Evolutionary conservation across 2,113 vertebrate species (phyloP), one percentile per base, ranked within the genome.

Genomic region (Miniopterus natalensis): DNA sequence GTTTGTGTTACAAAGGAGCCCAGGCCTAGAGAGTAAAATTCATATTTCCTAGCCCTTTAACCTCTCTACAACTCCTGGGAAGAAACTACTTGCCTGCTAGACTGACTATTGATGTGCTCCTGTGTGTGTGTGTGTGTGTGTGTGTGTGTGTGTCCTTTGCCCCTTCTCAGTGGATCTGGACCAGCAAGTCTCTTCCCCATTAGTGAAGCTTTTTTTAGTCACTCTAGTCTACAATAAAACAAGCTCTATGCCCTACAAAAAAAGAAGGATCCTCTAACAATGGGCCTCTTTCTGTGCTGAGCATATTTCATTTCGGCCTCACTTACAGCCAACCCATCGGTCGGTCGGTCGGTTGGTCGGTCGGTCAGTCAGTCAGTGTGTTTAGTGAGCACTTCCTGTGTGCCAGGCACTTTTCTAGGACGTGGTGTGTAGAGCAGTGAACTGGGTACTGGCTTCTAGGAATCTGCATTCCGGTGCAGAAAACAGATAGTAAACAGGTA

Each of bases 31-130:
- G 13, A 73, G 66, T 85, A 27, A 36, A 36, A 91, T 57, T 74
- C 20, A 17, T 3, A 59, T 92, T 65, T 59, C 45, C 11, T 49
- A 87, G 57, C 9, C 51, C 47, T 78, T 63, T 81, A 53, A 27
- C 63, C 36, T 95, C 6, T 74, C 4, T 78, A 15, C 27, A 40
- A 11, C 2, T 68, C 13, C 31, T 59, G 45, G 27, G 70, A 49
- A 15, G 73, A 85, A 86, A 81, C 45, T 61, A 10, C 4, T 2
- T 21, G 45, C 17, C 21, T 14, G 17, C 21, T 14, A 14, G 42
- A 40, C 15, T 14, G 20, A 0, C 5, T 59, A 2, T 23, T n/a
- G 15, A 23, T 5, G 15, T 36, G n/a, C 15, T 31, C 15, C 4
- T 0, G 8, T 49, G 31, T 68, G 21, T 65, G 31, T 31, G 23